These are phyloP conservation scores for Rousettus madagascariensis DNA, from an alignment of 2,797 vertebrate genomes.

Conservation along the genomic window DNA sequence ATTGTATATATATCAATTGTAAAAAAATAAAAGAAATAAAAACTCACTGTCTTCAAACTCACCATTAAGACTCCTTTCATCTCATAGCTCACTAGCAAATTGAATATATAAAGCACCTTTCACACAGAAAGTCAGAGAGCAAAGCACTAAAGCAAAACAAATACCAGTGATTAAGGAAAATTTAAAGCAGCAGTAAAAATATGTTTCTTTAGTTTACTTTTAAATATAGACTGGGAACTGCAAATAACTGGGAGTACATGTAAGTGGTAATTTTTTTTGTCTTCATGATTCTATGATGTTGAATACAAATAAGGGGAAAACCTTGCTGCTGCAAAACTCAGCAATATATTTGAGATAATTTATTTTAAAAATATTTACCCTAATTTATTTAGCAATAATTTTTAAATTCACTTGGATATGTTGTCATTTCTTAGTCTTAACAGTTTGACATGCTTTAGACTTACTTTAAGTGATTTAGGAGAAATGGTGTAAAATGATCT, in stretches of 20 bases:
- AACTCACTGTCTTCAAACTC: constrained; percentile 45
- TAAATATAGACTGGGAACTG: constrained; percentile 55
- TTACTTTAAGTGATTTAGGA: constrained; percentile 10
- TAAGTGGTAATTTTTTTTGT: constrained; percentile 9
- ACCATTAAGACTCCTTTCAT: constrained; percentile 66
- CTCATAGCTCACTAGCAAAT: constrained; percentile 72
- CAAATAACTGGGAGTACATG: constrained; percentile 54
- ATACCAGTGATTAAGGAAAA: constrained; percentile 76
- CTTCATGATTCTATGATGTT: background rate
- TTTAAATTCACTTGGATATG: background rate
- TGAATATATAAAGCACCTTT: constrained; percentile 73
- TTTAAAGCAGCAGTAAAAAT: constrained; percentile 67
- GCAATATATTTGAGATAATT: background rate
- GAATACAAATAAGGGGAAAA: constrained; percentile 30
- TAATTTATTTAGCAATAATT: constrained; percentile 11
- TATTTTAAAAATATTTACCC: constrained; percentile 40
- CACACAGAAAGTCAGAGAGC: constrained; percentile 71
- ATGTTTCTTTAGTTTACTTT: constrained; percentile 64
- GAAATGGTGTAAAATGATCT: background rate
- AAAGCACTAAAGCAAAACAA: constrained; percentile 77
- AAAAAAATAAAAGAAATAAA: constrained; percentile 55
- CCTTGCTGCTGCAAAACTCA: background rate
- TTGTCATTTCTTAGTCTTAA: background rate
- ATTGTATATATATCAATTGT: constrained; percentile 50
- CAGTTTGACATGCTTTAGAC: background rate